Base-by-base conservation (phyloP, 2,888 invertebrate genomes). In the Eristalis intricaria region DNA sequence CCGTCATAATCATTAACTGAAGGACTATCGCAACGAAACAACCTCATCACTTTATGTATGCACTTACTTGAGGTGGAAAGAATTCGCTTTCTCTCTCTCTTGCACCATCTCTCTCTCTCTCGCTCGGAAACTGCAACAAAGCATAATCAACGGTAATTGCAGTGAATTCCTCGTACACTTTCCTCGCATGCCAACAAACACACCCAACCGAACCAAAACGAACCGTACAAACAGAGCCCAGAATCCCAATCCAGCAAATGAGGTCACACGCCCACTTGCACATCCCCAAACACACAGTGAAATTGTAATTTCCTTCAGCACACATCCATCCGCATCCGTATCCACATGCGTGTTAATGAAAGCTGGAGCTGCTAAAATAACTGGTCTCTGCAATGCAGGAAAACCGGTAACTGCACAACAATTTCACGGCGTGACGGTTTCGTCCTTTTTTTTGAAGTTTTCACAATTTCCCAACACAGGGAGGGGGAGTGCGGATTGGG, bases 191-290 rank as follows among this genome's bases (percentile, higher is more conserved):
- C 19, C 63, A 77, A 65, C n/a, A 56, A 40, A 68, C 32, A 68
- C 8, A 50, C 38, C 11, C 2, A 38, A 11, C 13, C 38, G 13
- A 13, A 38, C 35, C 35, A 1, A 38, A 38, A 0, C 35, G 35
- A 38, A 38, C 19, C 19, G 50, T 19, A 50, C 50, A 50, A 50
- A 50, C 50, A 50, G 50, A 50, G 8, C 65, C 43, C 26, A 23
- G 32, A 32, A 23, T 58, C 60, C 29, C 69, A 79, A 79, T 87
- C 50, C 68, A 61, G 60, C 79, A 69, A 87, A 84, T 84, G 68
- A 56, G 87, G 87, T 84, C 79, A 84, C 65, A 76, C 84, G 79
- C 87, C 84, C 87, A 87, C 86, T 87, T 83, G 83, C 83, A 80
- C 79, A 79, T 63, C 10, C 29, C 71, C 79, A 76, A 79, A 87